These are phyloP conservation scores for Salvelinus namaycush DNA, from an alignment of 2,113 vertebrate species.

Conservation along the genomic window DNA sequence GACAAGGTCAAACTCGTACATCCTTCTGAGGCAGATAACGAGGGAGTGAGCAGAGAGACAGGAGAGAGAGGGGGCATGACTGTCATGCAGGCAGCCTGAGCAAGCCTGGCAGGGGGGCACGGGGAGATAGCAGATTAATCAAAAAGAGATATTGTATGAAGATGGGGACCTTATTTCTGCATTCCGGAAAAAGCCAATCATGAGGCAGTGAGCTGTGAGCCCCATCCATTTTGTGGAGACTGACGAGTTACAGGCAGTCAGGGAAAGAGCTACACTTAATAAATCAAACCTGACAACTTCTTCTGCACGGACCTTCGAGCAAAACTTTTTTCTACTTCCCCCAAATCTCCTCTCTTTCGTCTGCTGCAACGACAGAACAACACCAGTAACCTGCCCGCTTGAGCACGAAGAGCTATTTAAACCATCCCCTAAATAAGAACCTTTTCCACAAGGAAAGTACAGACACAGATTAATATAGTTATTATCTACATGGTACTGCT, in stretches of 20 bases:
- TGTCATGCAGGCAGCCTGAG: background rate
- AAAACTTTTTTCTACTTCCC: constrained; percentile 69
- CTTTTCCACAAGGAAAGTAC: background rate
- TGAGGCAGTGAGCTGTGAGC: constrained; percentile 63
- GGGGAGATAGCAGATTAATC: constrained; percentile 41
- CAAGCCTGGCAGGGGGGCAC: constrained; percentile 8
- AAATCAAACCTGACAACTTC: constrained; percentile 82
- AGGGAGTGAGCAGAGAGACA: background rate
- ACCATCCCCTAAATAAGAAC: background rate
- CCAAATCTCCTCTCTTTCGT: constrained; percentile 21
- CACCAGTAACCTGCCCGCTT: background rate
- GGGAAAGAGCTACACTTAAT: constrained; percentile 73
- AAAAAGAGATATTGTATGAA: constrained; percentile 53
- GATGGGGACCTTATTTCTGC: constrained; percentile 45
- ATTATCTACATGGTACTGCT: background rate
- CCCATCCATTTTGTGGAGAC: constrained; percentile 72
- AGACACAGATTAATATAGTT: background rate
- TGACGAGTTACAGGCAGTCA: constrained; percentile 71
- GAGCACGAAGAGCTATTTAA: background rate
- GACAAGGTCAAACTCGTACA: constrained; percentile 4
- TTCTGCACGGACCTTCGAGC: constrained; percentile 72
- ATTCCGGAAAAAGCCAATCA: constrained; percentile 57
- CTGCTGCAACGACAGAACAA: background rate
- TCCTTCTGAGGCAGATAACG: background rate
- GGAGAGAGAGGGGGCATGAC: constrained; percentile 9